Conservation (phyloP, 2,888 invertebrate species). For the Macaria liturata region DNA sequence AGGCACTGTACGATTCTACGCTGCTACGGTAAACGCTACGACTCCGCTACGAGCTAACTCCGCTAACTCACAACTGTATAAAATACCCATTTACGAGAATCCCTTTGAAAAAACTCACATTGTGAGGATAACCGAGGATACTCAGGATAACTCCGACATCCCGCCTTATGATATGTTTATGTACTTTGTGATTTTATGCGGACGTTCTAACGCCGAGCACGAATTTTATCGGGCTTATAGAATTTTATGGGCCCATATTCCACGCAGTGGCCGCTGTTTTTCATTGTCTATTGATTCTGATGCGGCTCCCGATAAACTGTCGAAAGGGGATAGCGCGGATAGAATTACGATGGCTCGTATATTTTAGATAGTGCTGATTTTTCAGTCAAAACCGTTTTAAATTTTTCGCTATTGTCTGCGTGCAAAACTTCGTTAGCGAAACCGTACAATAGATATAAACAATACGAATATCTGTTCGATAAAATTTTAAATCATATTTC, state of each 20-base stretch:
- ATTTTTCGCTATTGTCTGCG: neutral
- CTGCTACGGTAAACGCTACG: conserved; percentile 41
- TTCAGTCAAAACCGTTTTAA: conserved; percentile 15
- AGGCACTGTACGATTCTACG: conserved; percentile 23
- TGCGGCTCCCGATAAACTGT: conserved; percentile 54
- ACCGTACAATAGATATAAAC: too few relatives aligned
- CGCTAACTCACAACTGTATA: conserved; percentile 79
- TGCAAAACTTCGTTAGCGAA: too few relatives aligned
- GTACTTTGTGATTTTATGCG: conserved; percentile 83
- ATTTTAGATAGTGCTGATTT: conserved; percentile 29
- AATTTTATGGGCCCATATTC: conserved; percentile 79
- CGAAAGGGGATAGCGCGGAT: conserved; percentile 36
- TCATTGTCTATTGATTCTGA: conserved; percentile 80
- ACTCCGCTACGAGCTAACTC: conserved; percentile 36
- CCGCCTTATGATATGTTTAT: conserved; percentile 83
- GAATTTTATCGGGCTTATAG: conserved; percentile 82
- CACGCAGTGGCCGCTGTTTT: conserved; percentile 76
- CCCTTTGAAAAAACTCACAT: conserved; percentile 74
- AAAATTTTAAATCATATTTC: too few relatives aligned
- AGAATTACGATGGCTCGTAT: conserved; percentile 13
- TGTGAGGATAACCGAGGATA: conserved; percentile 73
- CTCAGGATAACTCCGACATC: conserved; percentile 50
- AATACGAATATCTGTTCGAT: too few relatives aligned
- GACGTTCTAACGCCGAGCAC: conserved; percentile 80
- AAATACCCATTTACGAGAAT: conserved; percentile 81